These are phyloP conservation scores for Trogon melanurus DNA, from an alignment of 2,113 vertebrate species.

Conservation along the genomic window DNA sequence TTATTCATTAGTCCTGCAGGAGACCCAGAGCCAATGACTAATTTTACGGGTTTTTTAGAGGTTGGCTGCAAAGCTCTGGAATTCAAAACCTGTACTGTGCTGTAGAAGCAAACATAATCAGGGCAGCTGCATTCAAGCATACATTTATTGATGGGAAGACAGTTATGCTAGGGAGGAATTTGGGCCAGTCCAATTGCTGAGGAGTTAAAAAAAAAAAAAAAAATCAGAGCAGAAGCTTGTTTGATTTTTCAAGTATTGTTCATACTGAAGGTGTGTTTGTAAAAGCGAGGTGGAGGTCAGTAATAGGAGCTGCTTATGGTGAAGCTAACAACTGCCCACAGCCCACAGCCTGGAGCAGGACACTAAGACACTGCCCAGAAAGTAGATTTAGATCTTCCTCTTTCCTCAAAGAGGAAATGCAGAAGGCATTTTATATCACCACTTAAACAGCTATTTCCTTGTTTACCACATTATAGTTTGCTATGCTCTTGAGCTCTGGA, in stretches of 20 bases:
- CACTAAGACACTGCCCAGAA: neutral
- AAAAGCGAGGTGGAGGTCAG: neutral
- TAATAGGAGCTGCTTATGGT: neutral
- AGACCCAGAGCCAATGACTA: neutral
- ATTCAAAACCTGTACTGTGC: neutral
- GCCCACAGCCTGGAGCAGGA: neutral
- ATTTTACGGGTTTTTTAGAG: neutral
- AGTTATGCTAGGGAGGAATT: neutral
- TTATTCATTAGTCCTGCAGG: neutral
- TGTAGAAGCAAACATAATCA: neutral
- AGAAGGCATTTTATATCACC: neutral
- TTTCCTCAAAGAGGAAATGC: neutral
- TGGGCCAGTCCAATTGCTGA: neutral
- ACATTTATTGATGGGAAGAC: neutral
- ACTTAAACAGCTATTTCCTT: neutral
- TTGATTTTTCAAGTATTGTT: neutral
- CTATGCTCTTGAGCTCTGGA: neutral
- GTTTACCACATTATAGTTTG: neutral
- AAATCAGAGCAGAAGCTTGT: neutral
- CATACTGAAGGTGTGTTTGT: neutral
- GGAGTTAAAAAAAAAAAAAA: rapidly evolving
- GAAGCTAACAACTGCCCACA: neutral
- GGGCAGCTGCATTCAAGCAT: neutral
- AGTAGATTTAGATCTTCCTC: neutral
- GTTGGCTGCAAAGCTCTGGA: neutral